These are phyloP conservation scores for Agonopterix heracliana DNA, from an alignment of 2,888 invertebrate genomes.

Conservation along the genomic window DNA sequence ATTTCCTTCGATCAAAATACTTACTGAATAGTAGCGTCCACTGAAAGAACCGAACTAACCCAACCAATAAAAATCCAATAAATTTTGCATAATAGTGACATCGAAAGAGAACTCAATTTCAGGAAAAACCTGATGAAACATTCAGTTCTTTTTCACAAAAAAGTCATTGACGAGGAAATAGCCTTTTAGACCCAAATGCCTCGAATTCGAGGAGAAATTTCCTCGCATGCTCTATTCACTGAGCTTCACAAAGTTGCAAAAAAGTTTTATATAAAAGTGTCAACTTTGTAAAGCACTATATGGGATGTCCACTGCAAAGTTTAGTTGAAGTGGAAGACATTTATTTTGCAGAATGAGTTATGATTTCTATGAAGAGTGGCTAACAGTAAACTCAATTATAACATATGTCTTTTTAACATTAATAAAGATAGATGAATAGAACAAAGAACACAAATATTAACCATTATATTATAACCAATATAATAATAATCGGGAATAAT, in stretches of 20 bases:
- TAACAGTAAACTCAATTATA: neutral
- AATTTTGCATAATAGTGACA: too few species aligned
- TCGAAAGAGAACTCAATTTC: slow-evolving; percentile 5
- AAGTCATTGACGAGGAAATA: slow-evolving; percentile 6
- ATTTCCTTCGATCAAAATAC: too few species aligned
- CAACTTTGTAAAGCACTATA: slow-evolving; percentile 7
- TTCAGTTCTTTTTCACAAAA: slow-evolving; percentile 3
- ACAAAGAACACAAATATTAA: too few species aligned
- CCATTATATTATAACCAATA: too few species aligned
- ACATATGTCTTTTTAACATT: neutral
- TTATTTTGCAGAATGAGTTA: neutral
- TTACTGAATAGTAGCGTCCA: too few species aligned
- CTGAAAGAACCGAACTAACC: too few species aligned
- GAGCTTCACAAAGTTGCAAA: slow-evolving; percentile 5
- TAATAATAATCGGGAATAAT: too few species aligned
- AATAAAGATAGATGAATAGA: too few species aligned
- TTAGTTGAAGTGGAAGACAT: too few species aligned
- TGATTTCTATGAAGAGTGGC: neutral
- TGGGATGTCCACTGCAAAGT: slow-evolving; percentile 3
- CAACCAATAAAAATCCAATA: too few species aligned
- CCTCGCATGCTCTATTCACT: neutral
- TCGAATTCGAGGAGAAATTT: slow-evolving; percentile 2
- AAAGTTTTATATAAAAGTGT: slow-evolving; percentile 8
- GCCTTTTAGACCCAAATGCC: slow-evolving; percentile 7
- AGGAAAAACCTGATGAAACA: slow-evolving; percentile 3